phyloP scores from a whole-genome alignment of 2,797 vertebrate genomes.

The Lepilemur ruficaudatus region DNA sequence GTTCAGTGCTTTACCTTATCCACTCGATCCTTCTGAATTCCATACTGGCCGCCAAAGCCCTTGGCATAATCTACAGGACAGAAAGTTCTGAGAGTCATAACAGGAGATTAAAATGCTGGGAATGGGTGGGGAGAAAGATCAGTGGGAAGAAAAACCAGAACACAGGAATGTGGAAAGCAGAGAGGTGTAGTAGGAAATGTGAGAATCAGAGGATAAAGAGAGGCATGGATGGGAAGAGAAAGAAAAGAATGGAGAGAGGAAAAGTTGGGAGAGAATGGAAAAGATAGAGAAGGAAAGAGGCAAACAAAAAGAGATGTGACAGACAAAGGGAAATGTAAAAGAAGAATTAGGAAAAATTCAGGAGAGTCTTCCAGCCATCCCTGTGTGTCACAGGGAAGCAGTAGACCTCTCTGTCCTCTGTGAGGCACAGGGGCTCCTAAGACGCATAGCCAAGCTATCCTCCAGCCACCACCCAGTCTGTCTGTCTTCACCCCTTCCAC shows the following conservation, averaged over 20 bases:
- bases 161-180: background rate
- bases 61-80: slow-evolving; percentile 91
- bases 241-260: background rate
- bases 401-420: background rate
- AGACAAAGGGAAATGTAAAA: background rate
- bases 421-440: background rate
- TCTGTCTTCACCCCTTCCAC: background rate
- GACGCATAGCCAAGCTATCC: background rate
- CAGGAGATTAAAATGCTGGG: background rate
- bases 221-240: background rate
- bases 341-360: background rate
- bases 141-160: background rate
- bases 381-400: background rate
- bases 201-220: background rate
- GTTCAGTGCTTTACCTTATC: slow-evolving; percentile 90
- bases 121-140: background rate
- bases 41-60: slow-evolving; percentile 95
- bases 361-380: slow-evolving; percentile 78
- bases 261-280: background rate
- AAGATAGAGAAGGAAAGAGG: background rate
- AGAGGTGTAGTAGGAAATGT: background rate
- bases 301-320: background rate
- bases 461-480: background rate
- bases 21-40: slow-evolving; percentile 93
- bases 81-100: slow-evolving; percentile 43